A percentile compares a stretch with the other conserved stretches of the same genome.
Conservation (phyloP, 2,888 invertebrate species). For the Osedax frankpressi region DNA sequence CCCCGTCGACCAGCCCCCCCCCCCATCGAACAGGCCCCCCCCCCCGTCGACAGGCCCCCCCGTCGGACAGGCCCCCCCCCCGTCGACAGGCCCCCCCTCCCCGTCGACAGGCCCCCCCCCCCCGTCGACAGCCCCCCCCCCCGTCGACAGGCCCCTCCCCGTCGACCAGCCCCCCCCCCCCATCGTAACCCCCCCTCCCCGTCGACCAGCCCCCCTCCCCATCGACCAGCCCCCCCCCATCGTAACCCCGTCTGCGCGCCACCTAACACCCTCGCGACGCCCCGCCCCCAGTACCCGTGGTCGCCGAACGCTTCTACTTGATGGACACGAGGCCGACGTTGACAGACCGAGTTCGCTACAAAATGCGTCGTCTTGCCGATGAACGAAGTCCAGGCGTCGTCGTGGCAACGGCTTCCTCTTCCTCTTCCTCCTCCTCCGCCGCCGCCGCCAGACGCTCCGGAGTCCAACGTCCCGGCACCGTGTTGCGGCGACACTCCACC, state of each 20-base stretch:
- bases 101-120: too few species aligned
- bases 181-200: conserved; percentile 78
- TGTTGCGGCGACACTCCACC: conserved; percentile 33
- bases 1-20: too few species aligned
- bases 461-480: background rate
- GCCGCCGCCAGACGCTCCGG: conserved; percentile 48
- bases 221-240: conserved; percentile 50
- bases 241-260: conserved; percentile 67
- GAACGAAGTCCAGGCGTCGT: too few species aligned
- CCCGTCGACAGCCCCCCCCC: too few species aligned
- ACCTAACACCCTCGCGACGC: conserved; percentile 56
- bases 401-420: too few species aligned
- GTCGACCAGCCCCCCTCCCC: conserved; percentile 49
- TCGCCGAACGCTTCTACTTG: conserved; percentile 79
- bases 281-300: conserved; percentile 77
- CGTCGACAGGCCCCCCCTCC: too few species aligned
- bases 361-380: conserved; percentile 7
- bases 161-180: too few species aligned
- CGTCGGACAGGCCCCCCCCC: too few species aligned
- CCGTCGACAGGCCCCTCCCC: too few species aligned
- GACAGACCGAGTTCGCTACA: conserved; percentile 73
- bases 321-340: conserved; percentile 79
- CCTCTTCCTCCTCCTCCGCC: background rate
- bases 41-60: too few species aligned
- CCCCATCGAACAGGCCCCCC: too few species aligned